These are phyloP conservation scores for Rhincodon typus DNA, from an alignment of 2,797 vertebrate species.

Conservation along the genomic window DNA sequence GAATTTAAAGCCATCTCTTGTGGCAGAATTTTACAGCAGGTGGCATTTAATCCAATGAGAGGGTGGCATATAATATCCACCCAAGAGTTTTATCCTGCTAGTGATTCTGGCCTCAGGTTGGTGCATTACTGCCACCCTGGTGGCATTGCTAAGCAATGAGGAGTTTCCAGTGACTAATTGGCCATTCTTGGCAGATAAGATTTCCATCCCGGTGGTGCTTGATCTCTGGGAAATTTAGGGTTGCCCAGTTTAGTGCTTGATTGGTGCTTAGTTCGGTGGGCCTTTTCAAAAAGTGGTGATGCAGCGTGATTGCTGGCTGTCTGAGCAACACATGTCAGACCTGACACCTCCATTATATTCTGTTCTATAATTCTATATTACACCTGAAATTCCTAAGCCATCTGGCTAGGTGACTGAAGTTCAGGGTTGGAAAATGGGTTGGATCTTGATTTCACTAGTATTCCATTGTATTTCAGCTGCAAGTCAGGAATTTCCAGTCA, in stretches of 20 bases:
- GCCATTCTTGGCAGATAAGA: neutral
- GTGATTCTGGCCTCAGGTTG: no score
- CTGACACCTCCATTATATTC: neutral
- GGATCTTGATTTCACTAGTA: neutral
- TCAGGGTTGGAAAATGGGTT: neutral
- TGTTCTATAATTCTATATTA: neutral
- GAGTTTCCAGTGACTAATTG: neutral
- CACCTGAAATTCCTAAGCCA: neutral
- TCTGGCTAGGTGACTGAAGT: neutral
- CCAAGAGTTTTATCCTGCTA: no score
- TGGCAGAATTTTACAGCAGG: no score
- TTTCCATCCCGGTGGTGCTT: neutral
- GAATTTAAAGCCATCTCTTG: no score
- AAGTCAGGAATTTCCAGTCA: neutral
- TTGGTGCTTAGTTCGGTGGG: neutral
- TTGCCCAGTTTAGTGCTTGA: neutral
- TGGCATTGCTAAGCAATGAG: neutral
- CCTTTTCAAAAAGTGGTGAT: neutral
- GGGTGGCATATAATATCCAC: no score
- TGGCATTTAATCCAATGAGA: no score
- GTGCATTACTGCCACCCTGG: neutral
- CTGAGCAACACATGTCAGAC: no score
- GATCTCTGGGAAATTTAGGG: neutral
- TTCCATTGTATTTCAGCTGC: neutral
- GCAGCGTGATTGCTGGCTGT: no score